Conservation (phyloP, 2,888 invertebrate species). For the Aphidius colemani region DNA sequence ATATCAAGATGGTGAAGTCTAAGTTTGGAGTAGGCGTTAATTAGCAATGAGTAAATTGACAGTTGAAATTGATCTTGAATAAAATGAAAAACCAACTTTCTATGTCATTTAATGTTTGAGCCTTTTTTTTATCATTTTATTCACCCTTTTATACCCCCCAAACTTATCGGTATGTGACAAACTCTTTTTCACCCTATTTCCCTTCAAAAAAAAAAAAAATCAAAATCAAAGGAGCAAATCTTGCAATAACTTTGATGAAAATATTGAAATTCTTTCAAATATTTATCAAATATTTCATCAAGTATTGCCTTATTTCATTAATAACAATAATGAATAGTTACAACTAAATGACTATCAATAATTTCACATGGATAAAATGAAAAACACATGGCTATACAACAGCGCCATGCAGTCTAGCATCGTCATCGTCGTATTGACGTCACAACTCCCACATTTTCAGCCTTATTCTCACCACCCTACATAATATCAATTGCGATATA, state of each 20-base stretch:
- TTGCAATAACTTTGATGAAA: too few species aligned
- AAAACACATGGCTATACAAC: background rate
- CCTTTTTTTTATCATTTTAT: background rate
- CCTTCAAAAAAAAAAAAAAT: background rate
- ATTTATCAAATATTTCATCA: too few species aligned
- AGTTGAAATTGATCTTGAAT: slow-evolving; percentile 12
- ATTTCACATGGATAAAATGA: too few species aligned
- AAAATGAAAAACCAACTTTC: slow-evolving; percentile 13
- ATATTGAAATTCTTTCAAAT: too few species aligned
- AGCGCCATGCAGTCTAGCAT: slow-evolving; percentile 33
- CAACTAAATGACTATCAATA: too few species aligned
- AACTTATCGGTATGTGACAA: background rate
- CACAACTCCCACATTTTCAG: slow-evolving; percentile 11
- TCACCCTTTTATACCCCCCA: too few species aligned
- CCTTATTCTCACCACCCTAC: background rate
- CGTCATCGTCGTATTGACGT: slow-evolving; percentile 31
- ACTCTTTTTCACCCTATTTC: background rate
- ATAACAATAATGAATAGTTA: too few species aligned
- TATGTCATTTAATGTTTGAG: slow-evolving; percentile 15
- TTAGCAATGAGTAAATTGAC: slow-evolving; percentile 16
- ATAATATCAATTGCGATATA: background rate
- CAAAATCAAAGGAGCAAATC: too few species aligned
- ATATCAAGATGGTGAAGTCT: slow-evolving; percentile 14
- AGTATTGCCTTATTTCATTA: too few species aligned
- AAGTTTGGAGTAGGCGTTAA: slow-evolving; percentile 16